These are phyloP conservation scores for Agriotes lineatus DNA, from an alignment of 2,888 invertebrate genomes.

Conservation along the genomic window DNA sequence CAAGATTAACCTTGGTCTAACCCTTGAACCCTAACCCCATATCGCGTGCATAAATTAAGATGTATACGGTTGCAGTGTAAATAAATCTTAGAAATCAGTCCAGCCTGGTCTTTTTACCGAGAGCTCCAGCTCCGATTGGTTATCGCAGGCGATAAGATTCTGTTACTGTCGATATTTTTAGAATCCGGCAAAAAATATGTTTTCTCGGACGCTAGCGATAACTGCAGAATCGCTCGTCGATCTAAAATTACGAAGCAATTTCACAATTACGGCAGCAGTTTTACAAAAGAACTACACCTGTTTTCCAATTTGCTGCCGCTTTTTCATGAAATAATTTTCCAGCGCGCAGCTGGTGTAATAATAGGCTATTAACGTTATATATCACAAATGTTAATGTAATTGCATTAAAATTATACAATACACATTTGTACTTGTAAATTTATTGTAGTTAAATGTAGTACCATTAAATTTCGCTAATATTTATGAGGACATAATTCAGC, in stretches of 20 bases:
- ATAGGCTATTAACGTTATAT: slow-evolving; percentile 25
- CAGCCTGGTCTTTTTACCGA: too few relatives aligned
- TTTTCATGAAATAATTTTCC: slow-evolving; percentile 21
- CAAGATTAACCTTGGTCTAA: slow-evolving; percentile 33
- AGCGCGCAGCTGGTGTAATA: slow-evolving; percentile 18
- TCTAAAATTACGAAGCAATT: neutral
- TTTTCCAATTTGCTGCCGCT: slow-evolving; percentile 12
- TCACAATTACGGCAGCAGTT: slow-evolving; percentile 1
- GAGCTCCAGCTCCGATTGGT: too few relatives aligned
- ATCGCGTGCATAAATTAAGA: slow-evolving; percentile 24
- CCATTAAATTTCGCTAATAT: slow-evolving; percentile 19
- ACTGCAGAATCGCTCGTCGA: too few relatives aligned
- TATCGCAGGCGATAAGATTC: too few relatives aligned
- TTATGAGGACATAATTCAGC: slow-evolving; percentile 17
- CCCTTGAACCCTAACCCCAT: slow-evolving; percentile 27
- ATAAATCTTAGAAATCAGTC: neutral
- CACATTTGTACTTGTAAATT: slow-evolving; percentile 39
- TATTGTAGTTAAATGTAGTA: slow-evolving; percentile 19
- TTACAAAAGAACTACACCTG: neutral
- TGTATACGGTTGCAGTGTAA: neutral
- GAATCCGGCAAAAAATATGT: too few relatives aligned
- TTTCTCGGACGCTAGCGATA: too few relatives aligned
- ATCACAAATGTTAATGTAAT: slow-evolving; percentile 44
- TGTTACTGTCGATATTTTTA: too few relatives aligned
- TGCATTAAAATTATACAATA: slow-evolving; percentile 41